Evolutionary conservation across 1,140 invertebrate genomes (phyloP).

Genomic region (Glomeris maerens): DNA sequence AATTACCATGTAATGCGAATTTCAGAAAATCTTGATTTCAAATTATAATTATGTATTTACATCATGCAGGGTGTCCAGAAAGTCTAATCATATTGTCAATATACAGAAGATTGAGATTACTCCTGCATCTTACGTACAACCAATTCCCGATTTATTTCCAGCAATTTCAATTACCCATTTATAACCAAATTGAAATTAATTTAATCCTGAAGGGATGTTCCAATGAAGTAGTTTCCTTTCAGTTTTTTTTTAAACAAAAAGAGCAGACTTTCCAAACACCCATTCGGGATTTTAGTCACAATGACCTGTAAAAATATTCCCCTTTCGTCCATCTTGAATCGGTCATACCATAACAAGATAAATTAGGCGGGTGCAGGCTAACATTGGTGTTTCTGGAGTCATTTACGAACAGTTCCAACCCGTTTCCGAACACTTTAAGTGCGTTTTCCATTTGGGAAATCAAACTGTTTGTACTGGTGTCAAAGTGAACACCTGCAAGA

Average conservation of each 20-base stretch:
- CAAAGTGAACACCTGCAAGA: conserved; percentile 67
- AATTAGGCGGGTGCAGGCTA: conserved; percentile 59
- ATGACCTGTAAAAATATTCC: conserved; percentile 8
- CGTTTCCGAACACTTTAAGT: conserved; percentile 77
- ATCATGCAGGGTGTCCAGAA: neutral
- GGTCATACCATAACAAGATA: conserved; percentile 54
- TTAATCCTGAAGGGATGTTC: neutral
- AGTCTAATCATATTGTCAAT: neutral
- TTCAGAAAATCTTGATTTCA: neutral
- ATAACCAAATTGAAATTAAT: neutral
- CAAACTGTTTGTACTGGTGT: conserved; percentile 61
- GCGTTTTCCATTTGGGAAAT: conserved; percentile 75
- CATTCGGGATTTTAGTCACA: no score
- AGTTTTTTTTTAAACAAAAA: neutral
- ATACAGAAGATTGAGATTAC: no score
- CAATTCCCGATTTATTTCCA: neutral
- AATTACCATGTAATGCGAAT: neutral
- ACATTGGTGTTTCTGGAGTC: conserved; percentile 46
- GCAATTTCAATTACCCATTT: neutral
- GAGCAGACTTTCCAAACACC: neutral
- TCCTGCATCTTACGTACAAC: neutral
- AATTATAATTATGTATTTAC: neutral
- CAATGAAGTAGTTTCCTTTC: neutral
- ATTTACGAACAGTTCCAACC: conserved; percentile 67
- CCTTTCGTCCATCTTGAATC: conserved; percentile 52